Evolutionary conservation across 2,888 invertebrate species (phyloP), one percentile per base, ranked within the genome.

Genomic region (Subacronicta megacephala): DNA sequence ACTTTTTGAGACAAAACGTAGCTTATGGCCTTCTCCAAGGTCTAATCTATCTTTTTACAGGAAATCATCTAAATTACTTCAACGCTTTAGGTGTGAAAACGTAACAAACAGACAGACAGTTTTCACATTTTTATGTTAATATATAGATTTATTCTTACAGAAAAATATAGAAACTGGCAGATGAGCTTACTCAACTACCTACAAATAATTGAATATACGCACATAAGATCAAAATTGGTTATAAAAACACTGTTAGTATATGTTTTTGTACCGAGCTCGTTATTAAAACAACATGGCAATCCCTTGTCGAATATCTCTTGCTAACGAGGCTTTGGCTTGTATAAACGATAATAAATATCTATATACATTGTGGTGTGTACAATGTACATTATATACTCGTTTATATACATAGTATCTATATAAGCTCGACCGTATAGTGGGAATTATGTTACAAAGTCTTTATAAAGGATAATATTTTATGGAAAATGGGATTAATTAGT

Each of bases 261-360:
- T n/a, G 36, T 41, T 43, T 38, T 62, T 35, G 29, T 12, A 37
- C 35, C 15, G 9, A 47, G 1, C 16, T 29, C 61, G 18, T 62
- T 49, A 62, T 49, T 56, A 62, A 49, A 56, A 40, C 31, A 49
- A 45, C 49, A 49, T 49, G 13, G 13, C 44, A 23, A 62, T 56
- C 49, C 51, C 46, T 17, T 20, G 40, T 49, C 47, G 29, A 56
- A 62, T 55, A 56, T 56, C 47, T 62, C 23, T 26, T 13, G n/a
- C 36, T 62, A 56, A 62, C 49, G 40, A 62, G 56, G 7, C 16
- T 13, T 12, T 7, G 3, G 7, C 29, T 36, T 35, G 40, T 62
- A 56, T 29, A 44, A 36, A 62, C 56, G 38, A 17, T 40, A 47
- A 43, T 43, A 47, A 16, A 44, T 40, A 54, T 36, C 35, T 33